Evolutionary conservation across 1,140 invertebrate genomes (phyloP), one percentile per base, ranked within the genome.

Genomic region (Geopemphigus sp.): DNA sequence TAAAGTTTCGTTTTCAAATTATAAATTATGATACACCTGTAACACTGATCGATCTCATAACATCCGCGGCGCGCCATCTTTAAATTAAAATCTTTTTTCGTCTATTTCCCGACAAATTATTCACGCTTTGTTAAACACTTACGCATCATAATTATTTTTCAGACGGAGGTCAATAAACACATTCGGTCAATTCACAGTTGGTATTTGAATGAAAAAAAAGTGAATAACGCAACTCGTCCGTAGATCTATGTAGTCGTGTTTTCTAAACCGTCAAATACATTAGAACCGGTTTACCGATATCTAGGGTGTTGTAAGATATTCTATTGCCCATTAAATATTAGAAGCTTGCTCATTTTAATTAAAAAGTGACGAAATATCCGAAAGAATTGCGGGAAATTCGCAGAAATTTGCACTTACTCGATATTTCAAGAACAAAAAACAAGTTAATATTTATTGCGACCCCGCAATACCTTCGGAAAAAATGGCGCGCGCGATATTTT

Each of bases 381-480:
- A 66, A 22, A 24, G 56, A 54, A 39, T 8, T 56, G n/a, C 26
- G 6, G 26, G 29, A 57, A 73, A 56, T 17, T n/a, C 50, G 10
- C 17, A 56, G 53, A 73, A 54, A 56, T 56, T 54, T 19, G 64
- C 53, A 26, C 56, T 26, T 39, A 73, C 12, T 14, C 17, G 56
- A 54, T 54, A 54, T 73, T 68, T 68, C 29, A 11, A 73, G 19
- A 73, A 32, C 12, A 54, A 73, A 70, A 54, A 73, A 73, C 70
- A 0, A 56, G 54, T 73, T 73, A 39, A 39, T 39, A 39, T 39
- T 50, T 68, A 56, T 73, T 39, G 29, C 32, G 70, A 57, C 22
- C 70, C 26, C 24, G 47, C 14, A 57, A 73, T 73, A 73, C 50
- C 70, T 73, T 73, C 50, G 29, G 70, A 53, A 72, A 72, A n/a